Evolutionary conservation across 1,140 invertebrate species (phyloP), one percentile per base, ranked within the genome.

Genomic region (Drosophila takahashii): DNA sequence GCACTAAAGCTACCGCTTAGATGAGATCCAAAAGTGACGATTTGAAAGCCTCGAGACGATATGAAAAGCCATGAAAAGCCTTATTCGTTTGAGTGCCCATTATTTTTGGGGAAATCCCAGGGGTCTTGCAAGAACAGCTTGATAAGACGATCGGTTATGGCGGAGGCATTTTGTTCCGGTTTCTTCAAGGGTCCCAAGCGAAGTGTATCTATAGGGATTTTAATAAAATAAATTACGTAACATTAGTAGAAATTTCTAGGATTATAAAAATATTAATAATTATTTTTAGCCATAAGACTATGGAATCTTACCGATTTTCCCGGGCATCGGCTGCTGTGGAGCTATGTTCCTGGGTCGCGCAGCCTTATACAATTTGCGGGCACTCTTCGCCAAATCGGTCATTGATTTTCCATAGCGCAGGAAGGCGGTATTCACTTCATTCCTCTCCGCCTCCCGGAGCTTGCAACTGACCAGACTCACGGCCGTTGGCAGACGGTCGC

Each of bases 341-440:
- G 45, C 7, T 1, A n/a, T 2, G 7, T 15, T 29, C 26, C 26
- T 48, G 1, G 27, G 4, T n/a, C 45, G 45, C 1, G 45, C 45
- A 15, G 5, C 15, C n/a, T 29, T 48, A 8, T 48, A 48, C n/a
- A 48, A 4, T 1, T 29, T 48, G 1, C 26, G 26, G n/a, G 45
- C 45, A 29, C 26, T 48, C 1, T 8, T 29, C n/a, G 26, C 45
- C 45, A 48, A 48, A 15, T 48, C 45, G 45, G 26, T 29, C 45
- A 48, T 27, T 2, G 45, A 48, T 11, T 48, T 27, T 10, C 4
- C 45, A 4, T 48, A 48, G 1, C 4, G 45, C 4, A 15, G 3
- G 45, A n/a, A 27, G 4, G 45, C 45, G 0, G 45, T 15, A 3
- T 48, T 48, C 13, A 29, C 26, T n/a, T 48, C 45, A n/a, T 27